Base-by-base conservation (phyloP, 1,140 invertebrate genomes). In the Brachionus manjavacas region DNA sequence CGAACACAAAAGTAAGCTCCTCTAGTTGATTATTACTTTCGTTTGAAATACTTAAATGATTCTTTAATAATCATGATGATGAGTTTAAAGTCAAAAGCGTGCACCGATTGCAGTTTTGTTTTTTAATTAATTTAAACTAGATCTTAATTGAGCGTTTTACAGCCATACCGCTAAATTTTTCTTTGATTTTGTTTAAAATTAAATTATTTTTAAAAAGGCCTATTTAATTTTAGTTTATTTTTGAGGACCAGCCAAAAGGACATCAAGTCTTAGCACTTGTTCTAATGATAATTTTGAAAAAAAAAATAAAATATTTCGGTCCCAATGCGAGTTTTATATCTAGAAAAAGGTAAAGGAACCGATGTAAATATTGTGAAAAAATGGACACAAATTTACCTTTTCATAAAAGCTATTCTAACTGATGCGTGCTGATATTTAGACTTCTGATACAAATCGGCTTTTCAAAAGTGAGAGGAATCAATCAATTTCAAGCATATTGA, bases 401-500 rank as follows among this genome's bases (percentile, higher is more conserved):
- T 31, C 14, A 35, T 12, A 28, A n/a, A 66, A 66, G 4, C 31
- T 31, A 14, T 68, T 68, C 14, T 68, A 64, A 35, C 25, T 68
- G 66, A 68, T 31, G 66, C 66, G 66, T 39, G 31, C 12, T 68
- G 66, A 68, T 68, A 68, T 68, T 68, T 68, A 4, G 31, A 68
- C 66, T 68, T 68, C 31, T 31, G 31, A 68, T 35, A 31, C 31
- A 68, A 23, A 1, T 68, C 31, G 25, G 25, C n/a, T 68, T 12
- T 68, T 31, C 25, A 68, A 68, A 68, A 4, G 20, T 68, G 31
- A 68, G 31, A 35, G 31, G 31, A 68, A 68, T 68, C 66, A 68
- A 68, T 68, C 66, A 68, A 68, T 68, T 68, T 31, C 52, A 60
- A 60, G 16, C 52, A 60, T 60, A 20, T 60, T 60, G 52, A 60